phyloP scores from a whole-genome alignment of 2,888 invertebrate species.

The Lasiommata megera region DNA sequence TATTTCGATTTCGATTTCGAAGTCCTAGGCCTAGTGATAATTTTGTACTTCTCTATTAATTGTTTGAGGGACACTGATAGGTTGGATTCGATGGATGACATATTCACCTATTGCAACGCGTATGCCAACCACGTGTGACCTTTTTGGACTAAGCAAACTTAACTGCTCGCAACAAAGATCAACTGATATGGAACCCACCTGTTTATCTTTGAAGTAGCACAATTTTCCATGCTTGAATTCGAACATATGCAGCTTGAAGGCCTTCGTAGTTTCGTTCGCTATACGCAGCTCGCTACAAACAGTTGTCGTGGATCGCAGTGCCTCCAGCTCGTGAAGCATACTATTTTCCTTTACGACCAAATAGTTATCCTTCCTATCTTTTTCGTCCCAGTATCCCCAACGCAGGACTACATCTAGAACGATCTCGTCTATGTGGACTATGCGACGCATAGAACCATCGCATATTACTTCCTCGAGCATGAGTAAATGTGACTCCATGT shows the following conservation, averaged over 20 bases:
- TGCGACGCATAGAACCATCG: constrained; percentile 86
- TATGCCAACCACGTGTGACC: too few species aligned
- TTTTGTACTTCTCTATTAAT: too few species aligned
- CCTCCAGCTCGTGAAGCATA: constrained; percentile 71
- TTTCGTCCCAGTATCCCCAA: constrained; percentile 94
- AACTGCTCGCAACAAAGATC: not conserved
- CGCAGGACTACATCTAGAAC: constrained; percentile 86
- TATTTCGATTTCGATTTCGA: too few species aligned
- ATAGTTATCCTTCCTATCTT: constrained; percentile 91
- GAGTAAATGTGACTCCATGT: constrained; percentile 84
- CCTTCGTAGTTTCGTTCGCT: constrained; percentile 87
- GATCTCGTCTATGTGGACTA: constrained; percentile 88
- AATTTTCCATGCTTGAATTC: constrained; percentile 90
- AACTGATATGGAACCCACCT: constrained; percentile 48
- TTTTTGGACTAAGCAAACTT: too few species aligned
- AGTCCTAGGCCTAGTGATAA: too few species aligned
- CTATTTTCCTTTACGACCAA: constrained; percentile 83
- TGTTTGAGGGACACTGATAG: too few species aligned
- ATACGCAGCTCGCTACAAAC: constrained; percentile 89
- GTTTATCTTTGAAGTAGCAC: constrained; percentile 89
- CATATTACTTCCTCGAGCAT: constrained; percentile 91
- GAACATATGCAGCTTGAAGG: constrained; percentile 88
- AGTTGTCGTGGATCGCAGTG: constrained; percentile 80
- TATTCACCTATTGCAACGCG: too few species aligned
- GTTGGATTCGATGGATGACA: too few species aligned